phyloP scores from a whole-genome alignment of 2,888 invertebrate genomes.

The Clostera curtula region DNA sequence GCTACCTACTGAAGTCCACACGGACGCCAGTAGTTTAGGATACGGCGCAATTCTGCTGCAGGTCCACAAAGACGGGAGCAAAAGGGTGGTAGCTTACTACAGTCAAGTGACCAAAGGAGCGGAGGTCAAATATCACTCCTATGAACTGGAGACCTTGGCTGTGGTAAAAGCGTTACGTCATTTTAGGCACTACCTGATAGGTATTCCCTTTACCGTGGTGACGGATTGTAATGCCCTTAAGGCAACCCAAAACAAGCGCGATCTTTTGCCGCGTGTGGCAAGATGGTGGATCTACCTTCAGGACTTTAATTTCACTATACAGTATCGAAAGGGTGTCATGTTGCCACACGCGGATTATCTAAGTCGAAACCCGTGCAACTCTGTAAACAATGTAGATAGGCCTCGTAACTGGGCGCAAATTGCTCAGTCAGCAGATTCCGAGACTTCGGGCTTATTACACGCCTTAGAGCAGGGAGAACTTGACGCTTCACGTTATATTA shows the following conservation, averaged over 20 bases:
- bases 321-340: not conserved
- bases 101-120: constrained; percentile 10
- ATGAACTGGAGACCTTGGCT: constrained; percentile 15
- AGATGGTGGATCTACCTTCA: constrained; percentile 14
- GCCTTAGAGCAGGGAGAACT: not conserved
- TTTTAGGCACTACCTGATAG: constrained; percentile 20
- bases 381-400: not conserved
- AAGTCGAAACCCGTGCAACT: not conserved
- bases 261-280: constrained; percentile 19
- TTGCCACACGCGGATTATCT: not conserved
- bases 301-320: not conserved
- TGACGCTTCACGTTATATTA: not conserved
- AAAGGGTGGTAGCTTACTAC: constrained; percentile 12
- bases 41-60: constrained; percentile 15
- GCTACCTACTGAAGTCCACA: constrained; percentile 12
- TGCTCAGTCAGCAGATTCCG: constrained; percentile 14
- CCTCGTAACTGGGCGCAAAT: constrained; percentile 17
- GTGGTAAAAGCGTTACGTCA: constrained; percentile 18
- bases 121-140: constrained; percentile 11
- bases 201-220: constrained; percentile 16
- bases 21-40: constrained; percentile 11
- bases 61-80: constrained; percentile 3
- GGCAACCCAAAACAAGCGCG: constrained; percentile 17
- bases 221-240: constrained; percentile 26
- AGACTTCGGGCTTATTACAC: constrained; percentile 10